Evolutionary conservation across 2,113 vertebrate species (phyloP), one percentile per base, ranked within the genome.

Genomic region (Ardeotis arabs): DNA sequence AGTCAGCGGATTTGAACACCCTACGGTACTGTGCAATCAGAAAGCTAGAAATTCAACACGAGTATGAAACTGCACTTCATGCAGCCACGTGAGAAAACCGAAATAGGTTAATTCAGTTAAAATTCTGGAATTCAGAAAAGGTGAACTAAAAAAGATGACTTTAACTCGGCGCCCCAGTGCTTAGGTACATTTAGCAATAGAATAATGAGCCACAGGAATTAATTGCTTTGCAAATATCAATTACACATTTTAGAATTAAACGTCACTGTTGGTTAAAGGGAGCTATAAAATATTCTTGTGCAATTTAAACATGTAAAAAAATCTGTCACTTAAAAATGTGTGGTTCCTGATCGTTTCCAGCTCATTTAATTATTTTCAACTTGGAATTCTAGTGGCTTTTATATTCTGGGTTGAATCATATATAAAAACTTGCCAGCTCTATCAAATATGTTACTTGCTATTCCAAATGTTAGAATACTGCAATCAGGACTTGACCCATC

Each of bases 371-470:
- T 98, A 98, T 98, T 98, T 98, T 98, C 98, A 96, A 98, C 95
- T 98, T 98, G 98, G 98, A 98, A 98, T 98, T 98, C 97, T 98
- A 95, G 67, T 98, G 97, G 98, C 97, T 98, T 98, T 98, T 98
- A 98, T 98, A 98, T 98, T 98, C 98, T 98, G 97, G 98, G 97
- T 98, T 98, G 98, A 98, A 98, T 98, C 98, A 98, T 98, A 98
- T 98, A 98, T 98, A 98, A 98, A 98, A 98, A 98, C 98, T 98
- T 98, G 98, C 98, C 98, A 98, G 98, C 98, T 98, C 96, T 98
- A 98, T 98, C 98, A 98, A 98, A 98, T 98, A 98, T 98, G 98
- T 98, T 98, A 97, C 98, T 98, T 98, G 98, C 98, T 98, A 97
- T 98, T 98, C 98, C 98, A 98, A 98, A 98, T 98, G 98, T 98